phyloP scores from a whole-genome alignment of 1,140 invertebrate genomes.

The Drosophila tani region DNA sequence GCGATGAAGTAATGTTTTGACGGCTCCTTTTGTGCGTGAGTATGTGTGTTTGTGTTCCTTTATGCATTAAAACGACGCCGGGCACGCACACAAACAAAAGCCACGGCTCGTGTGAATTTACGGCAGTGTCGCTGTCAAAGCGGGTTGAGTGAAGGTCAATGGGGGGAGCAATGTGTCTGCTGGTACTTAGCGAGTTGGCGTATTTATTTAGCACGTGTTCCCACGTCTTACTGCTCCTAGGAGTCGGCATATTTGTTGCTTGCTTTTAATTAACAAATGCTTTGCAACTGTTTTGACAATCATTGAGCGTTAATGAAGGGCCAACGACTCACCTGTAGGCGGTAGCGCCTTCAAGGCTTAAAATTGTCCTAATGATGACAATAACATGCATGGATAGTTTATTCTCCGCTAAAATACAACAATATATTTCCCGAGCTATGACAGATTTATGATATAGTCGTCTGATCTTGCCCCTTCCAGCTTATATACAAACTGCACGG shows the following conservation, averaged over 20 bases:
- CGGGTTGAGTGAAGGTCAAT: constrained; percentile 2
- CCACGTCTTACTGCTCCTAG: constrained; percentile 24
- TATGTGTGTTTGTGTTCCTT: constrained; percentile 25
- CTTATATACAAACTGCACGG: too few species aligned
- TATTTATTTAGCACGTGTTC: constrained; percentile 60
- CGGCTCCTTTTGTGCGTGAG: constrained; percentile 37
- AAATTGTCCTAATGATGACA: constrained; percentile 5
- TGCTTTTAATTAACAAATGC: constrained; percentile 65
- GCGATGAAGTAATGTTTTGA: constrained; percentile 52
- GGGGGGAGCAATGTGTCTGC: constrained; percentile 23
- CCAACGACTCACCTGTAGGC: constrained; percentile 1
- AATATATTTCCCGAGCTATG: too few species aligned
- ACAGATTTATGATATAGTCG: too few species aligned
- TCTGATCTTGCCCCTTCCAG: too few species aligned
- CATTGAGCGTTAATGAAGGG: constrained; percentile 41
- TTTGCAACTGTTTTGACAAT: constrained; percentile 47
- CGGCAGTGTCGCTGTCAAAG: constrained; percentile 33
- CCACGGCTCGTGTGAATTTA: constrained; percentile 45
- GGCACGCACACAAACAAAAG: constrained; percentile 29
- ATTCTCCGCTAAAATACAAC: too few species aligned
- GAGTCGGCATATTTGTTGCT: constrained; percentile 39
- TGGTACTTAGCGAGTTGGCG: constrained; percentile 45
- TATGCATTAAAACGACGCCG: constrained; percentile 44
- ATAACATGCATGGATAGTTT: background rate
- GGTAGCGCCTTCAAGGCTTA: background rate